Evolutionary conservation across 2,797 vertebrate genomes (phyloP), one percentile per base, ranked within the genome.

Genomic region (Spea hammondii): DNA sequence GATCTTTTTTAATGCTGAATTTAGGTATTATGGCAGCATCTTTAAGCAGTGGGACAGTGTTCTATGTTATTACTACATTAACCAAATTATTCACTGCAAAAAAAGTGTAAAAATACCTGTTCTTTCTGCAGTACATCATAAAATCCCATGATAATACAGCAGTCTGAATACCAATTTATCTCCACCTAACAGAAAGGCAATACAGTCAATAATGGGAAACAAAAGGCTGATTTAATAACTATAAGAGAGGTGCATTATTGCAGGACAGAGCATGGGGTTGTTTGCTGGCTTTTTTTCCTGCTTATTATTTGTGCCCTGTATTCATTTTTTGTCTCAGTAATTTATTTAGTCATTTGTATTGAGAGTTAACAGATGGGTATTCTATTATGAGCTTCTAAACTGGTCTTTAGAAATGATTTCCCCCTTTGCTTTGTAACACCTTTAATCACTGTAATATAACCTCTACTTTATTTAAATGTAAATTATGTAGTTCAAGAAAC

Each of bases 141-240:
- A 72, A 78, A 78, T 72, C 62, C 62, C 70, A 66, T 32, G 70
- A 49, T 65, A 55, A 72, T 78, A 66, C 59, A 65, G 57, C 55
- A 53, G 49, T 11, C 62, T 67, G 70, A 78, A 72, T 66, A 67
- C 8, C 62, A 78, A 72, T 78, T 78, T 60, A 78, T 78, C 76
- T 72, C 32, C 47, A 65, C 59, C 8, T 72, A 78, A 48, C 76
- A 78, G 68, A 78, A 78, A 78, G 60, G 45, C 68, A 78, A 78
- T 78, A 72, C 65, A 55, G 69, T 71, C 69, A 78, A 55, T 72
- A 78, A 65, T 13, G 17, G 50, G 44, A 65, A 78, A 78, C 50
- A 78, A 65, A 54, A 13, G n/a, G 44, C 49, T 17, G 14, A 55
- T 14, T 70, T 77, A 77, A 70, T 70, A 70, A 65, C 68, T 49